A percentile compares a stretch with the other conserved stretches of the same genome.
Conservation (phyloP, 2,113 vertebrate species). For the Urocolius indicus region DNA sequence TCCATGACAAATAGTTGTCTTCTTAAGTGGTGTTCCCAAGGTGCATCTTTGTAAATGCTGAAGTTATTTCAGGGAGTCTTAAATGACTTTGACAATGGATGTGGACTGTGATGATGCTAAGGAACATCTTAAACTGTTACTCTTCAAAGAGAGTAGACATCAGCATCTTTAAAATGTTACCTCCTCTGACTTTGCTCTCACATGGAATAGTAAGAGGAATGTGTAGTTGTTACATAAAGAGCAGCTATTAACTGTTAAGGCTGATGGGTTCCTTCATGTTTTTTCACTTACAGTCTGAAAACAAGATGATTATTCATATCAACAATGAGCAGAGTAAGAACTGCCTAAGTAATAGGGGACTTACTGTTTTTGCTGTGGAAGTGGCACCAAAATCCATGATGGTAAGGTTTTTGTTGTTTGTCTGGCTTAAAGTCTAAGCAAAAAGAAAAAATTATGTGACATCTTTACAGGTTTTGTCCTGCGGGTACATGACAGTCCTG, state of each 20-base stretch:
- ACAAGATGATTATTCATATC: constrained; percentile 88
- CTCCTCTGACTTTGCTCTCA: too few relatives aligned
- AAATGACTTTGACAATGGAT: background rate
- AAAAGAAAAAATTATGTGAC: background rate
- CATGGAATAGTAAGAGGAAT: too few relatives aligned
- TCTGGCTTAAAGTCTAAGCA: background rate
- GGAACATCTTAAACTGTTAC: background rate
- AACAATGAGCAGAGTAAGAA: constrained; percentile 91
- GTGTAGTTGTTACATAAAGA: background rate
- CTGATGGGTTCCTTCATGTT: background rate
- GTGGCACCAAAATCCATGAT: constrained; percentile 87
- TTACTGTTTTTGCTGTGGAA: constrained; percentile 90
- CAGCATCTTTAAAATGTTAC: background rate
- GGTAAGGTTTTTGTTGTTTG: constrained; percentile 72
- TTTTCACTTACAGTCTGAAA: constrained; percentile 81
- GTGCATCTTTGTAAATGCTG: background rate
- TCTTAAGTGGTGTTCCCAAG: background rate
- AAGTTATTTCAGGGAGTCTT: background rate
- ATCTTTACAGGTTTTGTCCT: background rate
- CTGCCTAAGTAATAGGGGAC: constrained; percentile 86
- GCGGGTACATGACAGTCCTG: too few relatives aligned
- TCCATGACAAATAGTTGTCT: background rate
- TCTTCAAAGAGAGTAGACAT: background rate
- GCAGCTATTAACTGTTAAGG: background rate
- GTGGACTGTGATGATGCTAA: background rate